Evolutionary conservation across 2,113 vertebrate species (phyloP).

Genomic region (Zonotrichia leucophrys): DNA sequence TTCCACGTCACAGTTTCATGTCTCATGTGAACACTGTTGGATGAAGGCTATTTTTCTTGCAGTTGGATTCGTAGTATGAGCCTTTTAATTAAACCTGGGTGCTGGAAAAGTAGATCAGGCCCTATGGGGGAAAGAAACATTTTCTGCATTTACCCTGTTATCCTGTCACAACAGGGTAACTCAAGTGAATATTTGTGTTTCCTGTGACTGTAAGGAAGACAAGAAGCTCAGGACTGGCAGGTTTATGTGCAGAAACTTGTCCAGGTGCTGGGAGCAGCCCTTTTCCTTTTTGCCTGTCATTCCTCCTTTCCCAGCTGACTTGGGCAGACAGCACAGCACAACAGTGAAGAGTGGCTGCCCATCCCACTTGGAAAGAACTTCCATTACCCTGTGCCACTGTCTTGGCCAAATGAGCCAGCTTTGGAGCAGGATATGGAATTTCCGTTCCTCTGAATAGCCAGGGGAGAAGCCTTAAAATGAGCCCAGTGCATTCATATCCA

Average conservation of each 20-base stretch:
- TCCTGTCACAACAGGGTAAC: not conserved
- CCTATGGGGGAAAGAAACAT: not conserved
- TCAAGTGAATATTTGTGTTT: not conserved
- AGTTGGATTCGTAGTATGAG: not conserved
- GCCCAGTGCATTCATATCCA: constrained; percentile 21
- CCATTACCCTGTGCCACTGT: not conserved
- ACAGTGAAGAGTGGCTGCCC: not conserved
- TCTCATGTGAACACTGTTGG: fast-evolving
- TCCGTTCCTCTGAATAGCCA: constrained; percentile 4
- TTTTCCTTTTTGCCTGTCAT: not conserved
- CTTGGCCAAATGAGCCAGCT: not conserved
- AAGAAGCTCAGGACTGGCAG: not conserved
- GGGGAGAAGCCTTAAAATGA: constrained; percentile 50
- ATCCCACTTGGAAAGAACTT: not conserved
- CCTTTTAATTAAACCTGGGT: not conserved
- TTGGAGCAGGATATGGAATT: not conserved
- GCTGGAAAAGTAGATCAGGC: not conserved
- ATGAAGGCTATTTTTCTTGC: not conserved
- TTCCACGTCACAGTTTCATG: not conserved
- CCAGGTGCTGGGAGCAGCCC: not conserved
- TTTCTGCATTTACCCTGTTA: not conserved
- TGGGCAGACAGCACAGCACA: fast-evolving
- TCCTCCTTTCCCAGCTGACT: not conserved
- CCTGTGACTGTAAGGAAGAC: fast-evolving
- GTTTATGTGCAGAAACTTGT: not conserved